Base-by-base conservation (phyloP, 2,888 invertebrate species). In the Cataglyphis albicans region DNA sequence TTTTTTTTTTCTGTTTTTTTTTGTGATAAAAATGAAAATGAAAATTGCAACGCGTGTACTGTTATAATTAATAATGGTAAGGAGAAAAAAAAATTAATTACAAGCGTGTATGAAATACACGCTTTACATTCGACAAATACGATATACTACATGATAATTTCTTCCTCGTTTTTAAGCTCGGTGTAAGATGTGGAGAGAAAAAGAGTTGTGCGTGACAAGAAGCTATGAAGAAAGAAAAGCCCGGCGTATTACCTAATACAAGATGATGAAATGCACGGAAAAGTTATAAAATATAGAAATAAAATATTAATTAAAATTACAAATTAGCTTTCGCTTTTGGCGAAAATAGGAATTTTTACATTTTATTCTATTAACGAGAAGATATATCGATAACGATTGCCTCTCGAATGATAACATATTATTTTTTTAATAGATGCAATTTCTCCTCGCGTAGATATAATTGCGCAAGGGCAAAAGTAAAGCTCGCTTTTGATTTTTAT, bases 271-370 rank as follows among this genome's bases (percentile, higher is more conserved):
- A 44, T 25, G n/a, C 29, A 55, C 18, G 48, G 29, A 55, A 55
- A 29, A 38, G 55, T 75, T 25, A 65, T 38, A 35, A 75, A 48
- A 35, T 32, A 64, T 25, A 74, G 15, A 63, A 48, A 21, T 74
- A 12, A 25, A 32, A n/a, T 61, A 61, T 18, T 21, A 35, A 25
- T 44, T 63, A 75, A 38, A 48, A 6, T 75, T 75, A 12, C 29
- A 52, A 75, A n/a, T n/a, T n/a, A 61, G n/a, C 35, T 64, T 48
- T 74, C 10, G 18, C 18, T 63, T 21, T 12, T 25, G 63, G 3
- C 18, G 21, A 52, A 10, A 64, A 29, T 35, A 52, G 35, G 6
- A 52, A 48, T 25, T 6, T 10, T 15, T 44, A 64, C 12, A 52
- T 75, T 75, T 12, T 12, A 29, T 29, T 10, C 15, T 29, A 25